Conservation (phyloP, 1,140 invertebrate genomes). For the Tetraneura akinire region DNA sequence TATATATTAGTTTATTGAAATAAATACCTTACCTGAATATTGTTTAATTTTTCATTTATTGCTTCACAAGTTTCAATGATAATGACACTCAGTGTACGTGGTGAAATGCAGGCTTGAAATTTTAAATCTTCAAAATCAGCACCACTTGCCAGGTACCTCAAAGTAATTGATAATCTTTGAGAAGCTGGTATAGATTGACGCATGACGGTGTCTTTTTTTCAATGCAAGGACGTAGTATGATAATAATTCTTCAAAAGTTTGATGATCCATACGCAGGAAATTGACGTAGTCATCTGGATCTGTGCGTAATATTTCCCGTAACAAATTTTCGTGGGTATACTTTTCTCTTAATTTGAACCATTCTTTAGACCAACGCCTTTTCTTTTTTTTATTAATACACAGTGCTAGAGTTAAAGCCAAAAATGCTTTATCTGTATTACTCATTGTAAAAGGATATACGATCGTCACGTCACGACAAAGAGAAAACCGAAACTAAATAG, state of each 20-base stretch:
- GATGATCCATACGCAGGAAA: constrained; percentile 13
- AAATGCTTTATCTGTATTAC: constrained; percentile 4
- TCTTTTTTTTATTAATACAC: not conserved
- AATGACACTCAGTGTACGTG: too few relatives aligned
- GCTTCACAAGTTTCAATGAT: too few relatives aligned
- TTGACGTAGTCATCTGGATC: not conserved
- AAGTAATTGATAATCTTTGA: constrained; percentile 13
- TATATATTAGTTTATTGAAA: too few relatives aligned
- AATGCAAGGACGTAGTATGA: not conserved
- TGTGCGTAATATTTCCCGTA: not conserved
- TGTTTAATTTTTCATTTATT: too few relatives aligned
- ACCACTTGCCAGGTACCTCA: constrained; percentile 15
- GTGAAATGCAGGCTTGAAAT: too few relatives aligned
- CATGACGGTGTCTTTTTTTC: constrained; percentile 25
- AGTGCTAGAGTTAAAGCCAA: constrained; percentile 11
- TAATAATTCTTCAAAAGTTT: constrained; percentile 18
- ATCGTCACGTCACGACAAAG: too few relatives aligned
- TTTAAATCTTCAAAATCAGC: too few relatives aligned
- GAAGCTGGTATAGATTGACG: constrained; percentile 2
- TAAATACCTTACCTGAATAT: too few relatives aligned
- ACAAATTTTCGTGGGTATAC: constrained; percentile 9
- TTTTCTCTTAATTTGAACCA: constrained; percentile 2
- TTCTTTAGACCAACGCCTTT: not conserved
- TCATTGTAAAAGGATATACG: too few relatives aligned
- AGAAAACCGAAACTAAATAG: too few relatives aligned